Evolutionary conservation across 2,113 vertebrate species (phyloP).

Genomic region (Arothron firmamentum): DNA sequence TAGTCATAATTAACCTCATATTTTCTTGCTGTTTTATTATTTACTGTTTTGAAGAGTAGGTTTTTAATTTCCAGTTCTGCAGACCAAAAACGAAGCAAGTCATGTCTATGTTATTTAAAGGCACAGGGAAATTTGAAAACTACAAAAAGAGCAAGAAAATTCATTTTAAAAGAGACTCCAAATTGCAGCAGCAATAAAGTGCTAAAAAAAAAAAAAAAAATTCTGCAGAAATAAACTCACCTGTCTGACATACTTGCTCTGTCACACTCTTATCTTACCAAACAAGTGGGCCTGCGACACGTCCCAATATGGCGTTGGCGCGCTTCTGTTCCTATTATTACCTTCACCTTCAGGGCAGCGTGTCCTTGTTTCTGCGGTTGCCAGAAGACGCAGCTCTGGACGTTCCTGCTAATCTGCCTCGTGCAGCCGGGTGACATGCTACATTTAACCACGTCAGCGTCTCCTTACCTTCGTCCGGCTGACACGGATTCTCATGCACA

Average conservation of each 20-base stretch:
- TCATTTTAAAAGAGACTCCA: background rate
- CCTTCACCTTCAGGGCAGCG: constrained; percentile 39
- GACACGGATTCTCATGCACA: constrained; percentile 10
- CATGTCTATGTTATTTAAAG: no score
- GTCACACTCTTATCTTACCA: constrained; percentile 32
- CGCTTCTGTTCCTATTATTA: constrained; percentile 59
- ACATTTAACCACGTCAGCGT: constrained; percentile 53
- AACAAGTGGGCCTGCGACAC: constrained; percentile 23
- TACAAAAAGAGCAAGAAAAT: background rate
- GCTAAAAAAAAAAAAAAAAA: constrained; percentile 20
- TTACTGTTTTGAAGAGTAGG: constrained; percentile 11
- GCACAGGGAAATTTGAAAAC: background rate
- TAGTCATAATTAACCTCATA: constrained; percentile 11
- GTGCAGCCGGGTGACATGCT: constrained; percentile 46
- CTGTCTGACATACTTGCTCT: constrained; percentile 22
- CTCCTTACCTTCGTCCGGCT: constrained; percentile 38
- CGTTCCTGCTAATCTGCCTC: constrained; percentile 56
- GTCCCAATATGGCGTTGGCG: constrained; percentile 49
- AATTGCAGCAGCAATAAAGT: background rate
- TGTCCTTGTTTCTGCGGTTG: constrained; percentile 51
- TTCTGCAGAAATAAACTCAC: constrained; percentile 36
- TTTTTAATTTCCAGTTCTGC: no score
- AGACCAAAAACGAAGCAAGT: no score
- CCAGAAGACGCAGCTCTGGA: constrained; percentile 48
- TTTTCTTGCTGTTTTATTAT: constrained; percentile 19